Evolutionary conservation across 2,113 vertebrate species (phyloP), one percentile per base, ranked within the genome.

Genomic region (Cololabis saira): DNA sequence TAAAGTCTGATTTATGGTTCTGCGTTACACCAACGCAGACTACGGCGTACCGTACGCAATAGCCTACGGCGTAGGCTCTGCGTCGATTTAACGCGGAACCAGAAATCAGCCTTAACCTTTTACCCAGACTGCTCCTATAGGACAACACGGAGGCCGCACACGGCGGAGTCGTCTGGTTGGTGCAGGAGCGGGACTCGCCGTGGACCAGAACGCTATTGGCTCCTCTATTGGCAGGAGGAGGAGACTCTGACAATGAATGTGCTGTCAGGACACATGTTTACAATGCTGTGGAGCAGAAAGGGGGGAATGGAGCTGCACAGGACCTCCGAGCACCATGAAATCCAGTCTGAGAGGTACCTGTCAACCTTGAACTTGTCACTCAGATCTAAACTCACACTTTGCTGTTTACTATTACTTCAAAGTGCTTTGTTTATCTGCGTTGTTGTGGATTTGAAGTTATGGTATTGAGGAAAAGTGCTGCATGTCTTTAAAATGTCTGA

Each of bases 221-320:
- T 80, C 16, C n/a, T 33, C 40, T 19, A 8, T 0, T 33, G 45
- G 7, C 19, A 13, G 62, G 54, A 83, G 92, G 92, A 44, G 86
- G 90, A 68, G 75, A 37, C 78, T 82, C 3, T 81, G 59, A 79
- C 82, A 86, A 85, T 86, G 76, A 83, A 71, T 44, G 48, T 62
- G 82, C 86, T 87, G 71, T n/a, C n/a, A 76, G 61, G 75, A 71
- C 71, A 79, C 80, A 84, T 91, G 92, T 92, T 92, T 89, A 91
- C 84, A 81, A 66, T 72, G 71, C 59, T 71, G 75, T 58, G 48
- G 45, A 42, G 21, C 60, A 78, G 61, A 57, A n/a, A n/a, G n/a
- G 43, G 70, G 74, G 68, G 74, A 82, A 78, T 74, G 61, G 76
- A 79, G 68, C 63, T 10, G 69, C 59, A 42, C 63, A 2, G 52